Evolutionary conservation across 1,140 invertebrate species (phyloP).

Genomic region (Penaeus vannamei): DNA sequence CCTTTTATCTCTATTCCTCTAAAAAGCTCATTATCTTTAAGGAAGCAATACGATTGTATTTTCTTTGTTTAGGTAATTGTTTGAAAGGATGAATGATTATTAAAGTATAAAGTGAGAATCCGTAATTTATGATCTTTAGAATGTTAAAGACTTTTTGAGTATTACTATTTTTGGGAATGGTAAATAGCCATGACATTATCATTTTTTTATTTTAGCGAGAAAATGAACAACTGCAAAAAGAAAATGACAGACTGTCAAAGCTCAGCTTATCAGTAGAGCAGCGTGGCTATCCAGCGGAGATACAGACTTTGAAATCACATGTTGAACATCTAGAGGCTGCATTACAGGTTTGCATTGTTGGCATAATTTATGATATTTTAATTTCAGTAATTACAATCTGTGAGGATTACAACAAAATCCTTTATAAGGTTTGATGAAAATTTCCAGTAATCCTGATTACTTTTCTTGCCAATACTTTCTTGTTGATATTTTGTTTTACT

Average conservation of each 20-base stretch:
- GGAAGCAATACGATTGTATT: too few species aligned
- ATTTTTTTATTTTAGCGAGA: slow-evolving; percentile 40
- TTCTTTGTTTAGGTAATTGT: too few species aligned
- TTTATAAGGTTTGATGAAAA: neutral
- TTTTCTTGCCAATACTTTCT: neutral
- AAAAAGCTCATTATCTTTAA: too few species aligned
- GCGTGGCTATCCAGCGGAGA: slow-evolving; percentile 36
- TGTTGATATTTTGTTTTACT: neutral
- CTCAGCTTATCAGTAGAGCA: slow-evolving; percentile 47
- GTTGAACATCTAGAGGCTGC: slow-evolving; percentile 58
- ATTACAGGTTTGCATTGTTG: slow-evolving; percentile 24
- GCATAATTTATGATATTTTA: neutral
- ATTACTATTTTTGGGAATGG: neutral
- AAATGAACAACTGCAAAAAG: slow-evolving; percentile 47
- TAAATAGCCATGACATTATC: neutral
- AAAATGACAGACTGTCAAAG: slow-evolving; percentile 52
- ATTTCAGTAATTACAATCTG: neutral
- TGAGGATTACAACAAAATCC: neutral
- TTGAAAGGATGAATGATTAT: too few species aligned
- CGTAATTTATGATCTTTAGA: neutral
- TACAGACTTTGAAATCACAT: slow-evolving; percentile 45
- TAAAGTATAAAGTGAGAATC: too few species aligned
- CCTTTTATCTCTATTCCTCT: too few species aligned
- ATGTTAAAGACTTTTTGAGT: neutral
- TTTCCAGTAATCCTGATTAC: neutral